A percentile compares a stretch with the other conserved stretches of the same genome.
Evolutionary conservation across 2,888 invertebrate genomes (phyloP).

Genomic region (Caenorhabditis uteleia): DNA sequence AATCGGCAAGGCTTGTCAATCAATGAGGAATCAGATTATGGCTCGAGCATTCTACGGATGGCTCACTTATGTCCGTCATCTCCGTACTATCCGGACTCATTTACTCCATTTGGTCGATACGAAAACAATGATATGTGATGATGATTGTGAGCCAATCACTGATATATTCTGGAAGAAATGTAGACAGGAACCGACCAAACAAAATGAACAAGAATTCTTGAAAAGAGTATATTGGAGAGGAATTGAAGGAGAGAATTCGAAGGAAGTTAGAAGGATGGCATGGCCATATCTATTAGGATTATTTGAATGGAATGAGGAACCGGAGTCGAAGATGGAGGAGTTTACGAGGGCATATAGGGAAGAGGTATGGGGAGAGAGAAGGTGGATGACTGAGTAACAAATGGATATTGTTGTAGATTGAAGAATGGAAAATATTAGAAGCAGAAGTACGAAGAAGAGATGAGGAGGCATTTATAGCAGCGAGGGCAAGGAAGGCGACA

Average conservation of each 20-base stretch:
- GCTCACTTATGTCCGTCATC: conserved; percentile 90
- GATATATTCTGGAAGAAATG: conserved; percentile 62
- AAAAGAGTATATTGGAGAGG: conserved; percentile 87
- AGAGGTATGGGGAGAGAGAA: no score
- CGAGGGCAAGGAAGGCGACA: conserved; percentile 51
- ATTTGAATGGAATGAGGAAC: conserved; percentile 59
- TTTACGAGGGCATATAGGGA: conserved; percentile 50
- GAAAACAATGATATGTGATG: conserved; percentile 57
- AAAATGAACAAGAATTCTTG: conserved; percentile 78
- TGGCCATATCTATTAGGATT: conserved; percentile 68
- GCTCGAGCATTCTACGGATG: conserved; percentile 93
- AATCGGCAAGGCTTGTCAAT: conserved; percentile 84
- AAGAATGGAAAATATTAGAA: conserved; percentile 92
- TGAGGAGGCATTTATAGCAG: conserved; percentile 73
- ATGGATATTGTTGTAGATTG: conserved; percentile 74
- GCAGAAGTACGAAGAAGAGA: conserved; percentile 86
- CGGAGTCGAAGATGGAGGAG: conserved; percentile 46
- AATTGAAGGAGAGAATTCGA: conserved; percentile 74
- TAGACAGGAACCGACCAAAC: conserved; percentile 52
- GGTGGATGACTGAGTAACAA: no score
- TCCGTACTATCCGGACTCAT: conserved; percentile 86
- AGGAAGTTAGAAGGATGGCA: conserved; percentile 72
- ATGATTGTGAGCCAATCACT: conserved; percentile 51
- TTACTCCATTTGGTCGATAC: conserved; percentile 85
- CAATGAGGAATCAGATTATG: conserved; percentile 91